A percentile compares a stretch with the other conserved stretches of the same genome.
phyloP scores from a whole-genome alignment of 2,797 vertebrate species.

The Varecia variegata region DNA sequence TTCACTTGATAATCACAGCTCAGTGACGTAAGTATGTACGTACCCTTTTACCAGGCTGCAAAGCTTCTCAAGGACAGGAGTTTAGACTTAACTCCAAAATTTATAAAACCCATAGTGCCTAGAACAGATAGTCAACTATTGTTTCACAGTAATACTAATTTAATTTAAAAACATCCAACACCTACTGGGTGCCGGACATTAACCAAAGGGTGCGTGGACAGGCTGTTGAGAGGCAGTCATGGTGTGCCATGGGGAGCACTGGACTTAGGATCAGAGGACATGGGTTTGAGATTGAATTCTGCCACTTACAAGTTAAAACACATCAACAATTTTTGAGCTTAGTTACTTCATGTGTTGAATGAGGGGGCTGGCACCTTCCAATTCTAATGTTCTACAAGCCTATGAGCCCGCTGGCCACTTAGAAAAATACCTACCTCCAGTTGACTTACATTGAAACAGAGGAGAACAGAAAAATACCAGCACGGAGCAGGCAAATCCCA shows the following conservation, averaged over 20 bases:
- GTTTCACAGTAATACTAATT: not conserved
- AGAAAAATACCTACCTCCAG: not conserved
- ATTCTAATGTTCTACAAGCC: not conserved
- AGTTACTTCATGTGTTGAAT: not conserved
- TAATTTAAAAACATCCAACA: not conserved
- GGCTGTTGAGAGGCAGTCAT: not conserved
- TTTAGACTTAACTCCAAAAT: not conserved
- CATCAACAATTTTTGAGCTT: not conserved
- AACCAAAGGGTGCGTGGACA: not conserved
- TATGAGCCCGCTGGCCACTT: not conserved
- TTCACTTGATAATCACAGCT: not conserved
- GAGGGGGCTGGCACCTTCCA: not conserved
- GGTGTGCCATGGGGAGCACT: accelerated
- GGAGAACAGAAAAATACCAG: not conserved
- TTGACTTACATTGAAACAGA: not conserved
- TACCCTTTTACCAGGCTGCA: not conserved
- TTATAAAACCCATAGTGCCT: not conserved
- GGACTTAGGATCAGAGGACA: not conserved
- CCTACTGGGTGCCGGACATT: not conserved
- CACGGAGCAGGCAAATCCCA: not conserved
- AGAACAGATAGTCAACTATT: not conserved
- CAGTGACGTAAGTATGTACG: not conserved
- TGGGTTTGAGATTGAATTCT: not conserved
- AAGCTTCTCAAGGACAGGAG: not conserved
- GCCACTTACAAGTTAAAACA: not conserved